Evolutionary conservation across 2,888 invertebrate genomes (phyloP).

Genomic region (Pachliopta kotzebuea): DNA sequence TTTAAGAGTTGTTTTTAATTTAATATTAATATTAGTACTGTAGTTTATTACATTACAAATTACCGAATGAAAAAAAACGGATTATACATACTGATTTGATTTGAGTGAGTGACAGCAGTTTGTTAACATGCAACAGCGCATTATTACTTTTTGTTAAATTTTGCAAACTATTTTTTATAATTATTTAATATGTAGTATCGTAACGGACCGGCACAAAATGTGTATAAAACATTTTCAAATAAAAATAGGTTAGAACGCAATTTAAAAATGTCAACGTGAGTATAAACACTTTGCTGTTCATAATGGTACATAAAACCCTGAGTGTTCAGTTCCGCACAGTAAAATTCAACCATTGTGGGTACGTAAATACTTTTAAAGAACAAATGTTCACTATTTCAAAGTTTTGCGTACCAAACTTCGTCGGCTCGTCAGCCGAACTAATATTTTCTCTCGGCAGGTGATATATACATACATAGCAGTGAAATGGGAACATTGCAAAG

Average conservation of each 20-base stretch:
- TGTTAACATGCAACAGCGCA: too few relatives aligned
- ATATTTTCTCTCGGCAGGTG: slow-evolving; percentile 1
- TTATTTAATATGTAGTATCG: neutral
- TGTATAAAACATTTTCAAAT: neutral
- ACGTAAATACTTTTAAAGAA: slow-evolving; percentile 23
- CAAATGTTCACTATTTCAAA: slow-evolving; percentile 24
- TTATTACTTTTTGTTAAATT: neutral
- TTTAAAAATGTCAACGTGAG: slow-evolving; percentile 2
- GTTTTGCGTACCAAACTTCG: slow-evolving; percentile 20
- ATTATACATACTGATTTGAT: too few relatives aligned
- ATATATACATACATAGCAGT: slow-evolving; percentile 1
- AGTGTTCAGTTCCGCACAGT: slow-evolving; percentile 7
- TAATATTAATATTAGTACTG: too few relatives aligned
- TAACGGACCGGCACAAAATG: neutral
- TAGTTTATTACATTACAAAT: too few relatives aligned
- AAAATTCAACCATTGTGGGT: slow-evolving; percentile 19
- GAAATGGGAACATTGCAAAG: neutral
- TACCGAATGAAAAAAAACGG: too few relatives aligned
- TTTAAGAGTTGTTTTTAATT: too few relatives aligned
- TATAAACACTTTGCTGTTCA: slow-evolving; percentile 7
- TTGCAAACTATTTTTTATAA: neutral
- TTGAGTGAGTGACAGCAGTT: too few relatives aligned
- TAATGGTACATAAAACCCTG: slow-evolving; percentile 2
- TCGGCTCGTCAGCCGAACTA: slow-evolving; percentile 8
- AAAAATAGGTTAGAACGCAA: slow-evolving; percentile 1